Base-by-base conservation (phyloP, 92 coral and sea anemone genomes). In the Diadumene lineata region DNA sequence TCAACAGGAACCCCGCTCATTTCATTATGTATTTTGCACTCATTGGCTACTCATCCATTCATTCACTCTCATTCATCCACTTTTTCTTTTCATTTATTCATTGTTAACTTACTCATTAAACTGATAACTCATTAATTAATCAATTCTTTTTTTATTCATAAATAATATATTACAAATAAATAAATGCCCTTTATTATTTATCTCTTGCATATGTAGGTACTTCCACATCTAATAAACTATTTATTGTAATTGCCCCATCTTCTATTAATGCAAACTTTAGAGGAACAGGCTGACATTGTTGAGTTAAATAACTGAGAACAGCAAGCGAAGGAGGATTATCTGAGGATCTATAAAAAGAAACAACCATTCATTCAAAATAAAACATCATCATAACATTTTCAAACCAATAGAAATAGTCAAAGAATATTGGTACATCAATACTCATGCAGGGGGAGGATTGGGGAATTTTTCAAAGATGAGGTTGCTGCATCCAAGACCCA, bases 221-320 rank as follows among this genome's bases (percentile, higher is more conserved):
- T 68, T 94, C 86, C 13, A 88, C 84, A 74, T 94, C 98, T 31
- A 88, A 64, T 72, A 94, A 65, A 73, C 94, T 84, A 73, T 88
- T 92, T 70, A 94, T 83, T 50, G 97, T 86, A 44, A 94, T 44
- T 60, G 74, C 90, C 21, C 91, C 92, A 53, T 92, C 91, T 73
- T 84, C 92, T 13, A 87, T 92, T 30, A 94, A 80, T 1, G 96
- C 98, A 68, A 86, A 92, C 75, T 92, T 94, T 70, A 92, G 68
- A 1, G 98, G 96, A n/a, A 89, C 81, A 19, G 92, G 92, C 33
- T 31, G 38, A 28, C 90, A 81, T 68, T 94, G 85, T 19, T 68
- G 71, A 33, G 70, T 77, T 46, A 94, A 82, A 33, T 50, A 34
- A 34, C 72, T 76, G 75, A 81, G 74, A 23, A 76, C 92, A 31